phyloP scores from a whole-genome alignment of 2,888 invertebrate species.

The Salpingus planirostris region DNA sequence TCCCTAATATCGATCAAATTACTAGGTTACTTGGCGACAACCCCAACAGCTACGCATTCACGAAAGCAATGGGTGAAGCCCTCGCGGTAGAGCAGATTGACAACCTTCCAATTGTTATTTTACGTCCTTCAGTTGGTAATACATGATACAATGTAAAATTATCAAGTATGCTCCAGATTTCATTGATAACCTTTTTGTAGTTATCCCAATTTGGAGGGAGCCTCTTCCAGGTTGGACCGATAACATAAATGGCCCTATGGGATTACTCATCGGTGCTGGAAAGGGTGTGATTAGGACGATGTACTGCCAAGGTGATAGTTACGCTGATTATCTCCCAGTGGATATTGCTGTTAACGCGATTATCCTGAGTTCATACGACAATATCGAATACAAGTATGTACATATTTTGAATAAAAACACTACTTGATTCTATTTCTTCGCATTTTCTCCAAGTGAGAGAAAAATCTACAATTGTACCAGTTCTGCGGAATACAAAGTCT shows the following conservation, averaged over 20 bases:
- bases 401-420: too few relatives aligned
- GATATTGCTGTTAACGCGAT: conserved; percentile 74
- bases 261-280: conserved; percentile 71
- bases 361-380: conserved; percentile 42
- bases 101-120: conserved; percentile 67
- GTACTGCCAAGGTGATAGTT: conserved; percentile 70
- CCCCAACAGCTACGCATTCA: conserved; percentile 91
- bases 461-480: conserved; percentile 68
- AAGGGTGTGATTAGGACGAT: conserved; percentile 85
- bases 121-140: conserved; percentile 81
- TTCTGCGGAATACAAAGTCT: conserved; percentile 69
- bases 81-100: conserved; percentile 70
- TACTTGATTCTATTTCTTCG: too few relatives aligned
- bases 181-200: too few relatives aligned
- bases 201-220: conserved; percentile 80
- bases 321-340: conserved; percentile 73
- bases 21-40: conserved; percentile 62
- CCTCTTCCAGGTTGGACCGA: conserved; percentile 88
- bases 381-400: conserved; percentile 48
- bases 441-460: conserved; percentile 18
- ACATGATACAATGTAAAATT: too few relatives aligned
- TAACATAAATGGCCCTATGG: conserved; percentile 88
- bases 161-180: too few relatives aligned
- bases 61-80: conserved; percentile 84
- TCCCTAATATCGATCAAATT: too few relatives aligned